A percentile compares a stretch with the other conserved stretches of the same genome.
phyloP scores from a whole-genome alignment of 2,797 vertebrate genomes.

The Notamacropus eugenii region DNA sequence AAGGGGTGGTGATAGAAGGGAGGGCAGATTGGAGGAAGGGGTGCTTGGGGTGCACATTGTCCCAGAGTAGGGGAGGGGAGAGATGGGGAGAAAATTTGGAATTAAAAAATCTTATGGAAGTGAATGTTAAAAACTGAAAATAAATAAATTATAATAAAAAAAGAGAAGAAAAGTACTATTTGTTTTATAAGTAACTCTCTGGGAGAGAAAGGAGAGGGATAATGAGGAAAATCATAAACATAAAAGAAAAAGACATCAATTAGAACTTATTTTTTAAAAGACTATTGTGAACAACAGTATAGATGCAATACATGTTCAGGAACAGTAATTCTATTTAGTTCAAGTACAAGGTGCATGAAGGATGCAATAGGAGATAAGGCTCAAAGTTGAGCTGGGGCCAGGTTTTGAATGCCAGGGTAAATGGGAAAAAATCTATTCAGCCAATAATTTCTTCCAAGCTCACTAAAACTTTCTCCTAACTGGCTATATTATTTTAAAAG shows the following conservation, averaged over 20 bases:
- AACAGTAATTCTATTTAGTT: not conserved
- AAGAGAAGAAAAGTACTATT: not conserved
- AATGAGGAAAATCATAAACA: not conserved
- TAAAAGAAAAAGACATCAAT: not conserved
- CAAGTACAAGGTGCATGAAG: not conserved
- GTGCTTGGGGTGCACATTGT: too few species aligned
- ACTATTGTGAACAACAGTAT: not conserved
- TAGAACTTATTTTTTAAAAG: not conserved
- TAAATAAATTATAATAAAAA: too few species aligned
- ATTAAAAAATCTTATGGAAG: too few species aligned
- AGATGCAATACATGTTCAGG: not conserved
- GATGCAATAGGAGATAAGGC: not conserved
- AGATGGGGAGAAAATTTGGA: too few species aligned
- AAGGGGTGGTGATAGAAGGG: too few species aligned
- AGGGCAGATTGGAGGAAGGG: too few species aligned
- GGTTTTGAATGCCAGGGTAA: not conserved
- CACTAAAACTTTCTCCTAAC: not conserved
- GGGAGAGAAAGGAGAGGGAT: not conserved
- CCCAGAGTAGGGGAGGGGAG: too few species aligned
- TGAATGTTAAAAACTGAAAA: too few species aligned
- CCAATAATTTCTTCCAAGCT: slow-evolving; percentile 1
- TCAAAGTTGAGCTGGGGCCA: not conserved
- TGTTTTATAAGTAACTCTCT: not conserved
- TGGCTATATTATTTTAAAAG: not conserved
- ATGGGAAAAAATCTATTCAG: not conserved